Evolutionary conservation across 2,888 invertebrate species (phyloP), one percentile per base, ranked within the genome.

Genomic region (Drosophila meridionalis): DNA sequence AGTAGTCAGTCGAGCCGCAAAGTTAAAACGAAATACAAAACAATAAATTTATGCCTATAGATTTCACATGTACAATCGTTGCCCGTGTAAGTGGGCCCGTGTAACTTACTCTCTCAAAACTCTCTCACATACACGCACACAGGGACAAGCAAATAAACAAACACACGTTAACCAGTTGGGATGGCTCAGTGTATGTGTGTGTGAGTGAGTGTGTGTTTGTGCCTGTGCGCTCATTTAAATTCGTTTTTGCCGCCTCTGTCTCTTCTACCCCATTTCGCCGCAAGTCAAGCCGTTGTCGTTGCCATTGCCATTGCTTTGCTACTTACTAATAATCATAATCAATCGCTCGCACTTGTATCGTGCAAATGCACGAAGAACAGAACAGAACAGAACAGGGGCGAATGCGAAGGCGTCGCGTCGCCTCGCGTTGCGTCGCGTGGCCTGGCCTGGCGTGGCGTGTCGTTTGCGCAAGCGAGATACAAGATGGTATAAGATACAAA

Each of bases 21-120:
- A 74, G 68, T 69, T 61, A 80, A 67, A 80, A 59, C 71, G 65
- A 78, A 80, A 80, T 82, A 87, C 84, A 85, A 86, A 88, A 86
- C 85, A 86, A 86, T 86, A 86, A 88, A 88, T 88, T 88, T 86
- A 86, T 88, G 87, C 85, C 85, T 88, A 83, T 86, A 83, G 87
- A 83, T 88, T 82, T 86, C 84, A 82, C 85, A 82, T 82, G 83
- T 77, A 80, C 71, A 71, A 73, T 60, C 82, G 78, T 78, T 73
- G 75, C 83, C 52, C 81, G 79, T 85, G 85, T 84, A 76, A 69
- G 74, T 68, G 80, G 80, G 71, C 74, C 70, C 66, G 63, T 80
- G 79, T 80, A 80, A 77, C 74, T 75, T 66, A 65, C 79, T 75
- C 79, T 61, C 73, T 61, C 57, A 36, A 66, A 42, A 43, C 57